Evolutionary conservation across 1,140 invertebrate species (phyloP).

Genomic region (Drosophila kepulauana): DNA sequence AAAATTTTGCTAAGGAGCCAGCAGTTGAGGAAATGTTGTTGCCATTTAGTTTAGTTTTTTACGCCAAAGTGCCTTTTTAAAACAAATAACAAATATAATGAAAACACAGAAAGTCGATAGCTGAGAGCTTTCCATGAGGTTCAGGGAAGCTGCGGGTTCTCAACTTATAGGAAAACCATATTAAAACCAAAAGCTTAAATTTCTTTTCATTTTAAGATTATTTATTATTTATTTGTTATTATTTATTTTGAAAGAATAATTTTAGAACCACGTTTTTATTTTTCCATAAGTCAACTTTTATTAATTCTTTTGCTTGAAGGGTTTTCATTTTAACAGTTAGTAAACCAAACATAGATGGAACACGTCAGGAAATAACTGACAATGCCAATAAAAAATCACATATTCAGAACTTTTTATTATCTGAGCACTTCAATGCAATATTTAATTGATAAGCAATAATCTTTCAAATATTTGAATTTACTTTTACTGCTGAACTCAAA

Average conservation of each 20-base stretch:
- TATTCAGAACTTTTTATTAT: constrained; percentile 10
- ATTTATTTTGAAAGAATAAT: no score
- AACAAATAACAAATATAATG: constrained; percentile 46
- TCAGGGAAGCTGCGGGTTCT: no score
- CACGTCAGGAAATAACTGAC: no score
- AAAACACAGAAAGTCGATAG: constrained; percentile 37
- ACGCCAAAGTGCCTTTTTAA: constrained; percentile 59
- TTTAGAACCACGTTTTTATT: no score
- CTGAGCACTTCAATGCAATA: neutral
- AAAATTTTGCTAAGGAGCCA: constrained; percentile 27
- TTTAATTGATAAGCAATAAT: constrained; percentile 19
- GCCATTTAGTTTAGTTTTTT: constrained; percentile 62
- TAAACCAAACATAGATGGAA: no score
- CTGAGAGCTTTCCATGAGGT: constrained; percentile 26
- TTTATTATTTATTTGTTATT: no score
- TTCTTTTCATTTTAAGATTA: neutral
- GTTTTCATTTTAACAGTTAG: no score
- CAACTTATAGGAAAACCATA: no score
- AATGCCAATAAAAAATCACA: neutral
- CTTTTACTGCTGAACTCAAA: neutral
- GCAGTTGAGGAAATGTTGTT: constrained; percentile 68
- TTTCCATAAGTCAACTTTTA: no score
- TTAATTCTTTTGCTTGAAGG: no score
- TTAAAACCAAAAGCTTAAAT: no score
- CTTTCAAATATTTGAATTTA: neutral